Percentiles rank a stretch among this genome's conserved stretches.
Conservation (phyloP, 2,113 vertebrate genomes). For the Oncorhynchus gorbuscha region DNA sequence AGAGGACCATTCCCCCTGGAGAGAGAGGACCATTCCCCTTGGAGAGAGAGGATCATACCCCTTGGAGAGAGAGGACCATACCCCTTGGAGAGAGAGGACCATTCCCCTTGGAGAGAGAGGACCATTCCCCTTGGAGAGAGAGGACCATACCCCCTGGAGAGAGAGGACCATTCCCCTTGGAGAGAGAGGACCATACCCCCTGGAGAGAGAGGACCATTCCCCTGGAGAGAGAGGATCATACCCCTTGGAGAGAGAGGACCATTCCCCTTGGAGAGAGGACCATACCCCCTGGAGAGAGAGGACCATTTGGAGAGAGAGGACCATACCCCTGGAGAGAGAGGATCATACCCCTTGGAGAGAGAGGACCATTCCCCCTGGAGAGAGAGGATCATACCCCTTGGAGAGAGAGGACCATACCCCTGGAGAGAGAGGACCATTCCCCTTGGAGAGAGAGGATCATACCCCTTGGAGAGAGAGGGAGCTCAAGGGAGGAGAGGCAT, state of each 20-base stretch:
- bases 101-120: background rate
- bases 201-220: too few relatives aligned
- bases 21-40: background rate
- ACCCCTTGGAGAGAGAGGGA: background rate
- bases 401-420: background rate
- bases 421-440: background rate
- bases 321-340: background rate
- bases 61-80: background rate
- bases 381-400: too few relatives aligned
- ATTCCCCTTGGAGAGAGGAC: too few relatives aligned
- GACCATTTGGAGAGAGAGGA: too few relatives aligned
- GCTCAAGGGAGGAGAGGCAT: background rate
- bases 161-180: background rate
- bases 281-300: background rate
- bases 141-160: background rate
- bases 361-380: too few relatives aligned
- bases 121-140: background rate
- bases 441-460: background rate
- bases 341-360: background rate
- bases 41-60: background rate
- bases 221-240: too few relatives aligned
- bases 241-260: too few relatives aligned
- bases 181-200: too few relatives aligned
- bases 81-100: background rate
- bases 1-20: background rate